A percentile compares a stretch with the other conserved stretches of the same genome.
These are phyloP conservation scores for Heliangelus exortis DNA, from an alignment of 2,797 vertebrate genomes.

Conservation along the genomic window DNA sequence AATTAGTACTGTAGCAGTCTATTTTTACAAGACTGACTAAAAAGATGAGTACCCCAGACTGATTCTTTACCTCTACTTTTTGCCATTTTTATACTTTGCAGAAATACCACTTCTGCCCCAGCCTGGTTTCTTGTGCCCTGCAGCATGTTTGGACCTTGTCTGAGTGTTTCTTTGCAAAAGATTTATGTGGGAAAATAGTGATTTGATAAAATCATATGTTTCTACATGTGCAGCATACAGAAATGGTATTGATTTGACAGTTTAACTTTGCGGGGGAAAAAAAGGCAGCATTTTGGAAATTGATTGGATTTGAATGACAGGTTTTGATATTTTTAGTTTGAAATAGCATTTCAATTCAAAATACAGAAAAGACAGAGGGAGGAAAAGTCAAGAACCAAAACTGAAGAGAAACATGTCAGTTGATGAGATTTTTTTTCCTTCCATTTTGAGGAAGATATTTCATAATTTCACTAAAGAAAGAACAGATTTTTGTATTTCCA, in stretches of 20 bases:
- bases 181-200: accelerated
- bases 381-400: not conserved
- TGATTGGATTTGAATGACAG: not conserved
- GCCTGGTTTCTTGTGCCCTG: not conserved
- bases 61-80: not conserved
- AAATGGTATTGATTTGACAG: slow-evolving; percentile 7
- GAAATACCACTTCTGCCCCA: not conserved
- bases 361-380: not conserved
- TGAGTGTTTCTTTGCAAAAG: not conserved
- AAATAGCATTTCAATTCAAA: slow-evolving; percentile 24
- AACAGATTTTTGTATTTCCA: not conserved
- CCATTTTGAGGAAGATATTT: not conserved
- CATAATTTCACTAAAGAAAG: not conserved
- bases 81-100: not conserved
- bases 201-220: not conserved
- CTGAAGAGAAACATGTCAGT: not conserved
- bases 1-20: accelerated
- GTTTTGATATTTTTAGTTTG: slow-evolving; percentile 42
- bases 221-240: not conserved
- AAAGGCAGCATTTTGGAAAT: slow-evolving; percentile 21
- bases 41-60: not conserved
- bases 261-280: not conserved
- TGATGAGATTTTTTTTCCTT: not conserved
- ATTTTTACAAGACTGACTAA: not conserved
- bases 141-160: not conserved